Percentiles rank a stretch among this genome's conserved stretches.
Evolutionary conservation across 30 jellyfish, hydroid and myxozoan species (phyloP).

Genomic region (Chrysaora quinquecirrha): DNA sequence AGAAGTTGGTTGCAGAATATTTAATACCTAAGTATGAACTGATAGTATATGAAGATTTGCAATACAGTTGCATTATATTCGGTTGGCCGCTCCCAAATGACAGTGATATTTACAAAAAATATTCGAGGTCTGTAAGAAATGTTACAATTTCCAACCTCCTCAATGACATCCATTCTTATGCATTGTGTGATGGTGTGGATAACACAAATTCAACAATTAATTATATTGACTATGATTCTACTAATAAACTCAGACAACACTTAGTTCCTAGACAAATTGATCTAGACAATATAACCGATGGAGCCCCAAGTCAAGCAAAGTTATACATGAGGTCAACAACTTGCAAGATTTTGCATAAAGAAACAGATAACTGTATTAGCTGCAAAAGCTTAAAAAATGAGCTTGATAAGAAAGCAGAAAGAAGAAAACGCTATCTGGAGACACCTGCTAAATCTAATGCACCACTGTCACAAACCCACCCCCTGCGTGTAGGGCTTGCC

Average conservation of each 20-base stretch:
- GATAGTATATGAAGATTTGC: constrained; percentile 24
- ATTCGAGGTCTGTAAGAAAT: constrained; percentile 11
- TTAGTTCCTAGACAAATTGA: neutral
- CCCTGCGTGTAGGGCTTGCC: constrained; percentile 48
- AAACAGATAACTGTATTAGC: neutral
- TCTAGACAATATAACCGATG: neutral
- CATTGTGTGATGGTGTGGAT: constrained; percentile 46
- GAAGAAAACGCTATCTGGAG: neutral
- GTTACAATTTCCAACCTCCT: constrained; percentile 43
- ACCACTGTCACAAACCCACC: constrained; percentile 32
- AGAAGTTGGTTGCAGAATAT: neutral
- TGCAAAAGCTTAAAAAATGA: neutral
- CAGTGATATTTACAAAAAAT: constrained; percentile 16
- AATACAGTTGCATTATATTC: constrained; percentile 24
- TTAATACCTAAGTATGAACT: constrained; percentile 26
- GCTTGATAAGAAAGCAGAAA: too few species aligned
- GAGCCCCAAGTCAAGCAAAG: neutral
- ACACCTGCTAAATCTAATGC: constrained; percentile 67
- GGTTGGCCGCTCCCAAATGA: constrained; percentile 53
- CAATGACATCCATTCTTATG: neutral
- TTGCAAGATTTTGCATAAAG: neutral
- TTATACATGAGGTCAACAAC: neutral
- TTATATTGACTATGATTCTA: neutral
- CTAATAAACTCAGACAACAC: neutral
- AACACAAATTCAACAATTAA: too few species aligned